Evolutionary conservation across 2,113 vertebrate genomes (phyloP), one percentile per base, ranked within the genome.

Genomic region (Girardinichthys multiradiatus): DNA sequence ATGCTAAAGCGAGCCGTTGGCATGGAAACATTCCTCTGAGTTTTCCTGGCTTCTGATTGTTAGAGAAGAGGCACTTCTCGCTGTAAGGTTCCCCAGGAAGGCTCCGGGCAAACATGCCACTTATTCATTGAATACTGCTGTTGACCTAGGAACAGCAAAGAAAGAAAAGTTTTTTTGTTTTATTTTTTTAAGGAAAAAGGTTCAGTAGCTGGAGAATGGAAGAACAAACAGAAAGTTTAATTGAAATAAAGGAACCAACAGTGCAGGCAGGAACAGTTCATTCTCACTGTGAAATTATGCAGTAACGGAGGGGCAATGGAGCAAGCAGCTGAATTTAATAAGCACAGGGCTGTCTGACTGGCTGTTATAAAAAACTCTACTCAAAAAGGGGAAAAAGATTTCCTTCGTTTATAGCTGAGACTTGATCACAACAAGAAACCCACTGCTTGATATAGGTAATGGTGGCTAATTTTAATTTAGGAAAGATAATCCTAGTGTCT

Each of bases 21-120:
- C 91, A 92, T 93, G 91, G 92, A 86, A 94, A 93, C 90, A 57
- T 86, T 79, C 86, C 83, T 65, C 69, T 35, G 72, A 84, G 83
- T 76, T 86, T 54, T 87, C 89, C 87, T 84, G 90, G 85, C 84
- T 83, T 72, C 71, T 72, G 67, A 77, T 83, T 88, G 77, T 77
- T 54, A 66, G 64, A 79, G 60, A 59, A 77, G 86, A 83, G 82
- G 59, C 77, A 79, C 82, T 89, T 85, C 76, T 80, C 28, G 13
- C 45, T 26, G 74, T 70, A 72, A 80, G 77, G 65, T 80, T 74
- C 58, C 77, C 74, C 75, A 57, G 84, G 84, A 88, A 59, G 58
- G n/a, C 70, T 70, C 68, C 35, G 72, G 67, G 74, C 51, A 81
- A 88, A 88, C 51, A 81, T 15, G 3, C 21, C n/a, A 31, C 79